Evolutionary conservation across 1,140 invertebrate species (phyloP).

Genomic region (Papilio machaon): DNA sequence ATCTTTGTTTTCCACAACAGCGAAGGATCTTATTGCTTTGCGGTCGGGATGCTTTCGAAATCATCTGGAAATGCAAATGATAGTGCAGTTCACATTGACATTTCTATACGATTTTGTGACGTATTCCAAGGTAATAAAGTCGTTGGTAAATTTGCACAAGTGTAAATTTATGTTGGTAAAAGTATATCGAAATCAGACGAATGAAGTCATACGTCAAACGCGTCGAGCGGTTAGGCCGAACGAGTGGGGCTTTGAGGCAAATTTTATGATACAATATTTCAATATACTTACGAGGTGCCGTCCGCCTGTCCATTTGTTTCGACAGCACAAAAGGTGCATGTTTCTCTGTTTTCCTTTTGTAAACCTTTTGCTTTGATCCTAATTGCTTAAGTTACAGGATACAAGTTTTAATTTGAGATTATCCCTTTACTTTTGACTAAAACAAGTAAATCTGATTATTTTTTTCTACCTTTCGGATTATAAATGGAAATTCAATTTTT

Average conservation of each 20-base stretch:
- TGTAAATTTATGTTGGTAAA: constrained; percentile 47
- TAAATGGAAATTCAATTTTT: too few species aligned
- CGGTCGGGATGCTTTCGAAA: constrained; percentile 68
- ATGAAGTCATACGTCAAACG: constrained; percentile 76
- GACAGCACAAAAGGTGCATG: constrained; percentile 47
- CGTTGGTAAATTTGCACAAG: neutral
- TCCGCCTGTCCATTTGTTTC: constrained; percentile 61
- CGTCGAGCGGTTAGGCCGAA: constrained; percentile 67
- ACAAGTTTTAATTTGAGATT: neutral
- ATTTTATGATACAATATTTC: constrained; percentile 77
- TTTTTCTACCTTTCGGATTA: too few species aligned
- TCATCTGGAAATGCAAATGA: constrained; percentile 50
- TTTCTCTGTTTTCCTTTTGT: constrained; percentile 29
- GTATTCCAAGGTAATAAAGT: constrained; percentile 39
- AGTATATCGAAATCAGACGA: constrained; percentile 75
- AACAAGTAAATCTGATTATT: neutral
- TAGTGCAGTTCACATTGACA: neutral
- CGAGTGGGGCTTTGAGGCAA: constrained; percentile 61
- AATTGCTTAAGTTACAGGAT: constrained; percentile 24
- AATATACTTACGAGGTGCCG: constrained; percentile 76
- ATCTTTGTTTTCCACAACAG: constrained; percentile 76
- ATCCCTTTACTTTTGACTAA: neutral
- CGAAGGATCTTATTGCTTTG: constrained; percentile 73
- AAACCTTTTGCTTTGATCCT: constrained; percentile 13
- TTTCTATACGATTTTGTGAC: constrained; percentile 38